A percentile compares a stretch with the other conserved stretches of the same genome.
These are phyloP conservation scores for Asarcornis scutulata DNA, from an alignment of 2,113 vertebrate species.

Conservation along the genomic window DNA sequence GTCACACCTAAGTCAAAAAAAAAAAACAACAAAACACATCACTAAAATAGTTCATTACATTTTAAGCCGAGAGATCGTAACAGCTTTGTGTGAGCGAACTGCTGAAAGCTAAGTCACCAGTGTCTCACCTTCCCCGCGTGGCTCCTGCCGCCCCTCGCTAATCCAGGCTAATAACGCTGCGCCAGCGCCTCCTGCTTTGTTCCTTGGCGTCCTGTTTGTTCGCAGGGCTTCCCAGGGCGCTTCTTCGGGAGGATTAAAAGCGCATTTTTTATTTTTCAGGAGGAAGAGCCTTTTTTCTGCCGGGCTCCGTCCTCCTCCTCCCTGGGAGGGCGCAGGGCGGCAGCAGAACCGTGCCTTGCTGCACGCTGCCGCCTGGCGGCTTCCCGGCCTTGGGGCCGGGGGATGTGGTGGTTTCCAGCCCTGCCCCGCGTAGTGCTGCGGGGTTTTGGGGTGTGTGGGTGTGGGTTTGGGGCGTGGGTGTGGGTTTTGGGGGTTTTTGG, in stretches of 20 bases:
- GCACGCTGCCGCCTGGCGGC: slow-evolving; percentile 5
- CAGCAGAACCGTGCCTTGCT: neutral
- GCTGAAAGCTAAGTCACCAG: neutral
- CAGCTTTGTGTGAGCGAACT: neutral
- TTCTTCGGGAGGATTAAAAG: too few relatives aligned
- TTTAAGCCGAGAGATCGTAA: neutral
- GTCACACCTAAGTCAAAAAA: neutral
- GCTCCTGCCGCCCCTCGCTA: neutral
- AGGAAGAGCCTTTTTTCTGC: too few relatives aligned
- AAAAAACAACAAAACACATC: neutral
- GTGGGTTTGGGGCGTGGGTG: too few relatives aligned
- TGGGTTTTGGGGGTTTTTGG: too few relatives aligned
- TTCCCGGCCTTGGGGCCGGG: neutral
- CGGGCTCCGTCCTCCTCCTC: too few relatives aligned
- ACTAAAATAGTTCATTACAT: neutral
- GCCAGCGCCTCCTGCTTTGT: neutral
- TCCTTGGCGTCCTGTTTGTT: neutral
- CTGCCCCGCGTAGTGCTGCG: too few relatives aligned
- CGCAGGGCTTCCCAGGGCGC: too few relatives aligned
- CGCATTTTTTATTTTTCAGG: too few relatives aligned
- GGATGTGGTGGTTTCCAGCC: too few relatives aligned
- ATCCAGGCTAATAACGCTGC: neutral
- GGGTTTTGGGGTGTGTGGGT: too few relatives aligned
- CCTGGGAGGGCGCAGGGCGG: too few relatives aligned
- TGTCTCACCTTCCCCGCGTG: neutral